Conservation (phyloP, 2,113 vertebrate genomes). For the Isurus oxyrinchus region DNA sequence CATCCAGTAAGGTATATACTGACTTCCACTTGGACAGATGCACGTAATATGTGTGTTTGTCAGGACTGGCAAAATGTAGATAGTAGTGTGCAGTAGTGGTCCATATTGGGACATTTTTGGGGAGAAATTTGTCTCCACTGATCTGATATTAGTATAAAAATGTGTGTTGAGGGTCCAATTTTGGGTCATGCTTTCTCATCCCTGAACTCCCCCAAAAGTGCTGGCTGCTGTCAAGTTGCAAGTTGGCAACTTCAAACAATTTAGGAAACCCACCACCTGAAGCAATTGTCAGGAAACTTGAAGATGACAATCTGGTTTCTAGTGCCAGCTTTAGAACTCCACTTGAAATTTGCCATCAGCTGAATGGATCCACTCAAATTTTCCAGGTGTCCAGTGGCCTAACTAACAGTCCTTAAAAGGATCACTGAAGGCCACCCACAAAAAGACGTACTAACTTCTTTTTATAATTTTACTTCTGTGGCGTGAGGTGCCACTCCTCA, state of each 20-base stretch:
- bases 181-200: neutral
- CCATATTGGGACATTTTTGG: neutral
- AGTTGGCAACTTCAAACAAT: no score
- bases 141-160: neutral
- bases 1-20: neutral
- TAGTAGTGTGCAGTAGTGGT: neutral
- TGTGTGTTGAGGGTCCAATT: neutral
- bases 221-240: no score
- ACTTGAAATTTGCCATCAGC: no score
- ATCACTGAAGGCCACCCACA: no score
- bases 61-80: neutral
- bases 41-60: neutral
- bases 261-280: no score
- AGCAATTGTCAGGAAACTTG: no score
- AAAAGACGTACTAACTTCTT: no score
- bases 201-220: neutral
- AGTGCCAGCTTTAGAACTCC: no score
- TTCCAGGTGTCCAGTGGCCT: no score
- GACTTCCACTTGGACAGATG: neutral
- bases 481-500: neutral
- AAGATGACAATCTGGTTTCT: no score
- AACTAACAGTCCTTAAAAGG: no score
- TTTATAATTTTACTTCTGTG: neutral
- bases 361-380: no score
- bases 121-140: neutral